phyloP scores from a whole-genome alignment of 2,113 vertebrate genomes.

The Percopsis transmontana region DNA sequence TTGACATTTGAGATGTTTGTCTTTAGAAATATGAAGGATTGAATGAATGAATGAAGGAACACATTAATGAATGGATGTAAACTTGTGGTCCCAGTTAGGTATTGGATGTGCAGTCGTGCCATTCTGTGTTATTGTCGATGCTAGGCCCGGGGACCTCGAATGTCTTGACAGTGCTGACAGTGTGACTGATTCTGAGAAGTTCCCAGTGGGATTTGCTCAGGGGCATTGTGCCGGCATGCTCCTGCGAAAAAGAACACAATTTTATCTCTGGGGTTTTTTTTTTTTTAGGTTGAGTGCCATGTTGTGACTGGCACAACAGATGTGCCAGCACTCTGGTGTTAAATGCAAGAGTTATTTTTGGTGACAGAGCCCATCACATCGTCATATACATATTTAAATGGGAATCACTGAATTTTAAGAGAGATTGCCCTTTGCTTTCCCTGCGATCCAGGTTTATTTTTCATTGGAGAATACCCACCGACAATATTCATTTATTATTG shows the following conservation, averaged over 20 bases:
- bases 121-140: constrained; percentile 26
- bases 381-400: constrained; percentile 52
- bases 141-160: constrained; percentile 23
- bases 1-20: too few relatives aligned
- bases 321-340: constrained; percentile 45
- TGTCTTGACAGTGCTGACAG: constrained; percentile 34
- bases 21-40: too few relatives aligned
- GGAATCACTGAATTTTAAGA: constrained; percentile 18
- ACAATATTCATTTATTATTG: background rate
- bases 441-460: too few relatives aligned
- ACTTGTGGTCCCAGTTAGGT: background rate
- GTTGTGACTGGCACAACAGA: constrained; percentile 55
- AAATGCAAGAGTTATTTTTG: constrained; percentile 44
- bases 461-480: too few relatives aligned
- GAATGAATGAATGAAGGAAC: too few relatives aligned
- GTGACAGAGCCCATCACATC: constrained; percentile 35
- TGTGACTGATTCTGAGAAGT: constrained; percentile 28
- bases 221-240: constrained; percentile 41
- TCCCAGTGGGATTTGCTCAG: constrained; percentile 36
- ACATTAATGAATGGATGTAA: too few relatives aligned
- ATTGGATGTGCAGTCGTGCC: constrained; percentile 27
- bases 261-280: constrained; percentile 54
- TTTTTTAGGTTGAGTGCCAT: constrained; percentile 45
- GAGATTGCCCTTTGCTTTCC: background rate
- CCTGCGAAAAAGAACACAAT: constrained; percentile 46